Percentiles rank a stretch among this genome's conserved stretches.
phyloP scores from a whole-genome alignment of 2,888 invertebrate species.

The Cremastinae sp. region DNA sequence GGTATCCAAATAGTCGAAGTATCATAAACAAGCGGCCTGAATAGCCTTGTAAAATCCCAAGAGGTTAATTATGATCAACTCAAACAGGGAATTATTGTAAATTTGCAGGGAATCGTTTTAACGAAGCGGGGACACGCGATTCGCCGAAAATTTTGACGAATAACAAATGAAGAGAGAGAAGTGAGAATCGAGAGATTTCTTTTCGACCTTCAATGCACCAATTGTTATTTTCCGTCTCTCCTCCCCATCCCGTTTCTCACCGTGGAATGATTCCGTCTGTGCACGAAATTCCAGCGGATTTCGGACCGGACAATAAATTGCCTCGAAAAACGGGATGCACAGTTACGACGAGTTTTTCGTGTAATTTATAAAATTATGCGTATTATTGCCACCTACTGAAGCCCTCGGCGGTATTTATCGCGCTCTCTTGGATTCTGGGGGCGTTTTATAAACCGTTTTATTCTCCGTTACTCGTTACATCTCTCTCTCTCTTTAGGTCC shows the following conservation, averaged over 20 bases:
- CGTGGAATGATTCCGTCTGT: no score
- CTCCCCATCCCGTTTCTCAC: no score
- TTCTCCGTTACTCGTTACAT: slow-evolving; percentile 25
- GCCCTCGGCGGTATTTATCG: slow-evolving; percentile 47
- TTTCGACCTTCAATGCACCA: no score
- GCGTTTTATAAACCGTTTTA: slow-evolving; percentile 53
- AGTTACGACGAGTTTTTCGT: slow-evolving; percentile 45
- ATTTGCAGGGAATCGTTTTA: slow-evolving; percentile 58
- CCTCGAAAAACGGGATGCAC: no score
- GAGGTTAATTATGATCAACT: slow-evolving; percentile 60
- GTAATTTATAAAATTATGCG: slow-evolving; percentile 76
- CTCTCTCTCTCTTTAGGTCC: slow-evolving; percentile 2
- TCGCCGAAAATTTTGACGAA: slow-evolving; percentile 25
- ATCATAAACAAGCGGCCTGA: background rate
- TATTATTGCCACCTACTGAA: slow-evolving; percentile 70
- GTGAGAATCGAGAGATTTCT: background rate
- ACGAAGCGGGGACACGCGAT: slow-evolving; percentile 42
- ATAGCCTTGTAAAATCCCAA: slow-evolving; percentile 1
- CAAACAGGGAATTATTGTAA: slow-evolving; percentile 67
- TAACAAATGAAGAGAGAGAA: slow-evolving; percentile 43
- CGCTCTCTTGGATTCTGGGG: slow-evolving; percentile 52
- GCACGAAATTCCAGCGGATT: no score
- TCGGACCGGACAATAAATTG: no score
- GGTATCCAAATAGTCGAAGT: background rate
- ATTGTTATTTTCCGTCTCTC: no score